Percentiles rank a stretch among this genome's conserved stretches.
Conservation (phyloP, 1,140 invertebrate genomes). For the Drosophila asahinai region DNA sequence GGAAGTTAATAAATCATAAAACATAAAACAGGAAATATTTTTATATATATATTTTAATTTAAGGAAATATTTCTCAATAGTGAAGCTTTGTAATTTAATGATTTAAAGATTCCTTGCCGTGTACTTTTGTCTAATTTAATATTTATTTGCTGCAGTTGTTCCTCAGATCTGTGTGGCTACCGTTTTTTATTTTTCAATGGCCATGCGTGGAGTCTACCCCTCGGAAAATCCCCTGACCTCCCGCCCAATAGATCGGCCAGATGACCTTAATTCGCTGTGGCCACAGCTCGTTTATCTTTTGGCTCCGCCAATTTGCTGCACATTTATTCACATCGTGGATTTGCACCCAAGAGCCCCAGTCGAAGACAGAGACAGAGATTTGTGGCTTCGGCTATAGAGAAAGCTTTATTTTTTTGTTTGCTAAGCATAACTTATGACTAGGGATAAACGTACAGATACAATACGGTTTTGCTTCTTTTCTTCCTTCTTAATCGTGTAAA, state of each 20-base stretch:
- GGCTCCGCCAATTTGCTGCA: conserved; percentile 70
- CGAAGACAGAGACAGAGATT: conserved; percentile 25
- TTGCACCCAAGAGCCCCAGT: conserved; percentile 8
- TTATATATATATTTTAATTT: background rate
- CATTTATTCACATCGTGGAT: conserved; percentile 63
- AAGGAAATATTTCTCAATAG: too few species aligned
- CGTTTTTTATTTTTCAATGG: conserved; percentile 26
- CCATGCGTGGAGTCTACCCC: conserved; percentile 50
- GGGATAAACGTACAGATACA: conserved; percentile 33
- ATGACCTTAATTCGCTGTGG: conserved; percentile 78
- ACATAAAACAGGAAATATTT: too few species aligned
- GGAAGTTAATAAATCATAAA: background rate
- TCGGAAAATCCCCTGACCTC: conserved; percentile 30
- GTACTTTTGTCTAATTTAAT: conserved; percentile 12
- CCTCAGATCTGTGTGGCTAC: conserved; percentile 22
- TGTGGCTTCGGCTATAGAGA: conserved; percentile 59
- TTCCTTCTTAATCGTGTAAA: conserved; percentile 50
- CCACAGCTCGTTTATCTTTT: conserved; percentile 68
- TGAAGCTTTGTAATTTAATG: too few species aligned
- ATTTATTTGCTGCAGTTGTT: conserved; percentile 30
- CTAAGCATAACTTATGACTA: conserved; percentile 41
- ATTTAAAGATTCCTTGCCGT: background rate
- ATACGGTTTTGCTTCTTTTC: conserved; percentile 13
- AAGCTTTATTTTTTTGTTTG: conserved; percentile 73
- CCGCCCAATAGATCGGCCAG: conserved; percentile 19